phyloP scores from a whole-genome alignment of 2,797 vertebrate genomes.

The Chelidonichthys spinosus region DNA sequence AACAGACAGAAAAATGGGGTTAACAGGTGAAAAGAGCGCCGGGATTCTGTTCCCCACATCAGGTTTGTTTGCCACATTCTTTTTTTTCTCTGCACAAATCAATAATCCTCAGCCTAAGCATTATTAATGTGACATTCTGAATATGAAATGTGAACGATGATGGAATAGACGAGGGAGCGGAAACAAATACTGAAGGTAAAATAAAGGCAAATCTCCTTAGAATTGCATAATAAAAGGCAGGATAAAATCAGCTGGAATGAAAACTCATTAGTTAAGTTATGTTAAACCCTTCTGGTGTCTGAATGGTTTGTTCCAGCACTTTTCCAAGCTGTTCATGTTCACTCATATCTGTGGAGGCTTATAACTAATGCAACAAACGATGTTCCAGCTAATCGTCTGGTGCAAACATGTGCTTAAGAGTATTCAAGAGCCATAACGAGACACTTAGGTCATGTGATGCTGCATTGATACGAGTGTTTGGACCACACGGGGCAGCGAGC shows the following conservation, averaged over 20 bases:
- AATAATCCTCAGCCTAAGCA: conserved; percentile 1
- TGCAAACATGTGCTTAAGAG: neutral
- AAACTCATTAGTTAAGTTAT: neutral
- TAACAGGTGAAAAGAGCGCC: neutral
- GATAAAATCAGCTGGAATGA: neutral
- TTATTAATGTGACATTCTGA: conserved; percentile 37
- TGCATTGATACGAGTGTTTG: neutral
- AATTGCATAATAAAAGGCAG: neutral
- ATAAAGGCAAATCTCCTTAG: neutral
- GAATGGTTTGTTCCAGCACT: neutral
- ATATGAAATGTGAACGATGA: conserved; percentile 38
- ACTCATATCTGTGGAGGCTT: too few relatives aligned
- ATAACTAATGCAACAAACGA: neutral
- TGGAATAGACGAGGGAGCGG: conserved; percentile 1
- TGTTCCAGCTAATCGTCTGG: neutral
- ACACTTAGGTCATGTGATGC: neutral
- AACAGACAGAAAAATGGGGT: neutral
- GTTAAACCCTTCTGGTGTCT: neutral
- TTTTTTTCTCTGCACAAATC: conserved; percentile 22
- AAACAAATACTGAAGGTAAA: conserved; percentile 3
- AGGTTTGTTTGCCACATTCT: conserved; percentile 20
- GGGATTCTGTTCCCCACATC: neutral
- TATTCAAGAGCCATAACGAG: neutral
- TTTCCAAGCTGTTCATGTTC: neutral
- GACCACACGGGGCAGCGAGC: too few relatives aligned